Base-by-base conservation (phyloP, 2,888 invertebrate genomes). In the Digitonthophagus gazella region DNA sequence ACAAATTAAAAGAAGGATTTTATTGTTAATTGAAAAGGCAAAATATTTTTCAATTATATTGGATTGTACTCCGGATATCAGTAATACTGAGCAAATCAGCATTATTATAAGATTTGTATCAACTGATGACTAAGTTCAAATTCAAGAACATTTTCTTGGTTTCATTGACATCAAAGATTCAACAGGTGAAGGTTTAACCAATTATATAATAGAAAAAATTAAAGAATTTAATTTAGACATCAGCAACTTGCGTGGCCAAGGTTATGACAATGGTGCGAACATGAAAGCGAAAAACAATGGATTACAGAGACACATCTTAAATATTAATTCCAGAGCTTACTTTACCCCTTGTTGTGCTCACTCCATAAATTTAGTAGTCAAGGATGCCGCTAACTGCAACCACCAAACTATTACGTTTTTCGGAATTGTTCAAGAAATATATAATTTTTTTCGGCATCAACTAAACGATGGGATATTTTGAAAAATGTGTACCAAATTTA, bases 341-440 rank as follows among this genome's bases (percentile, higher is more conserved):
- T 70, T 67, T 67, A 56, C 72, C n/a, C 67, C 71, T 8, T 72
- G 71, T 64, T 44, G 44, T 44, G 64, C 67, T 14, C 71, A 67
- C 65, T 65, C 68, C n/a, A 54, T 69, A 16, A 71, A 72, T 66
- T 66, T 66, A 58, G 69, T 68, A 15, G 55, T 71, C 19, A 66
- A 67, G 55, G 71, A 56, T 56, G 56, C 56, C 15, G 56, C 56
- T 15, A 56, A 56, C 4, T 14, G 14, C 56, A 15, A 14, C 15
- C 15, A 4, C n/a, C 14, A 56, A 56, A 56, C 15, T 56, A 56
- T 15, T 3, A 15, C 14, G 14, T 56, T 56, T 15, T 56, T 56
- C 15, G 56, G 14, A 15, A 56, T 56, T 15, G 56, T 56, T 15
- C 56, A 56, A 15, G 56, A 11, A 56, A 14, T 56, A 15, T 56